A percentile compares a stretch with the other conserved stretches of the same genome.
phyloP scores from a whole-genome alignment of 2,113 vertebrate species.

The Oplegnathus fasciatus region DNA sequence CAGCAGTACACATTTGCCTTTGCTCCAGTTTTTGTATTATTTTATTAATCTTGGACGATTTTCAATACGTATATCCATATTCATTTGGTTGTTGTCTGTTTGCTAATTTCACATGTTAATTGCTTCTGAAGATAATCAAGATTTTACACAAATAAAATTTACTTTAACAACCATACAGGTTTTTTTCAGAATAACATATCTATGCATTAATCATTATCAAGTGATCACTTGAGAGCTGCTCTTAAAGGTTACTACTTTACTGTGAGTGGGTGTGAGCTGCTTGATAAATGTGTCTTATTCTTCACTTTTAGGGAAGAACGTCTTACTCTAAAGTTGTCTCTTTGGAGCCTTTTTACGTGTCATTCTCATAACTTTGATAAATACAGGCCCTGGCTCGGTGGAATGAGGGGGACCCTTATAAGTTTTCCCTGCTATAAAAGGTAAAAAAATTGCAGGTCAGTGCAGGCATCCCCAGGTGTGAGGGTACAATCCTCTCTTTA shows the following conservation, averaged over 20 bases:
- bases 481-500: background rate
- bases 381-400: background rate
- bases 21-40: background rate
- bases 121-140: background rate
- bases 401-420: background rate
- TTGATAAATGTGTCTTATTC: background rate
- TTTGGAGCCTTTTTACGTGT: background rate
- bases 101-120: background rate
- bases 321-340: background rate
- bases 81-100: background rate
- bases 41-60: background rate
- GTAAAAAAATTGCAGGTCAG: background rate
- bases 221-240: constrained; percentile 4
- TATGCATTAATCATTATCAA: constrained; percentile 13
- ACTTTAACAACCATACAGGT: background rate
- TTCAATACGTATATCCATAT: background rate
- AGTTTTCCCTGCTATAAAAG: background rate
- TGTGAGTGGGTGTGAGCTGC: background rate
- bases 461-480: background rate
- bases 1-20: background rate
- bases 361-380: background rate
- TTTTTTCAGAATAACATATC: background rate
- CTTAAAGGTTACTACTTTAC: background rate
- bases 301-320: background rate
- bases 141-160: background rate